Conservation (phyloP, 2,888 invertebrate species). For the Cremastinae sp. region DNA sequence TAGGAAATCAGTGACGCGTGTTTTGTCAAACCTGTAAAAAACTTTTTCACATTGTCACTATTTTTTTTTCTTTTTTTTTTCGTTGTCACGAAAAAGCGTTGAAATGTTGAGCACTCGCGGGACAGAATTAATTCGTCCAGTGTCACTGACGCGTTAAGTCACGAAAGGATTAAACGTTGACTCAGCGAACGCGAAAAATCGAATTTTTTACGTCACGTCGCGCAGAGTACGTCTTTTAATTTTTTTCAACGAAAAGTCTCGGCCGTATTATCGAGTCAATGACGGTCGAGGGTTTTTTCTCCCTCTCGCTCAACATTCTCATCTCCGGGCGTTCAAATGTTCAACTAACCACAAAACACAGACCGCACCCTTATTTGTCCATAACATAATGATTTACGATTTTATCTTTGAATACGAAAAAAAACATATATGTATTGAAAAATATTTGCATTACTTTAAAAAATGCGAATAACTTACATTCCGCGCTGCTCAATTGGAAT, state of each 20-base stretch:
- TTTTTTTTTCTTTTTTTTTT: too few species aligned
- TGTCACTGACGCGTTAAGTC: conserved; percentile 26
- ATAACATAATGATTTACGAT: conserved; percentile 35
- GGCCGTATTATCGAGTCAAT: conserved; percentile 66
- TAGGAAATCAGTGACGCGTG: background rate
- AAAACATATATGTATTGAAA: conserved; percentile 3
- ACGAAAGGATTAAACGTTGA: conserved; percentile 26
- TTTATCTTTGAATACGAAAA: conserved; percentile 24
- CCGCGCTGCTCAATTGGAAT: background rate
- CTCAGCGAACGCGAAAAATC: background rate
- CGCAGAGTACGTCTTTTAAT: background rate
- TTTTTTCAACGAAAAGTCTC: conserved; percentile 1
- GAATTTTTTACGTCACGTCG: background rate
- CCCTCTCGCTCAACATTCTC: conserved; percentile 68
- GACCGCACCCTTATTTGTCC: conserved; percentile 29
- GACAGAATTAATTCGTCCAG: conserved; percentile 22
- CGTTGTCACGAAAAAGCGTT: conserved; percentile 35
- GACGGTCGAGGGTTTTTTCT: conserved; percentile 53
- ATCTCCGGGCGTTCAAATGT: conserved; percentile 70
- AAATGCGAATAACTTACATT: too few species aligned
- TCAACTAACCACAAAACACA: conserved; percentile 63
- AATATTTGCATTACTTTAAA: background rate
- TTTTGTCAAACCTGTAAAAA: background rate
- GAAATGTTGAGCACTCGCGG: conserved; percentile 56
- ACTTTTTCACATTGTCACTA: conserved; percentile 18